phyloP scores from a whole-genome alignment of 2,113 vertebrate genomes.

The Delphinus delphis region DNA sequence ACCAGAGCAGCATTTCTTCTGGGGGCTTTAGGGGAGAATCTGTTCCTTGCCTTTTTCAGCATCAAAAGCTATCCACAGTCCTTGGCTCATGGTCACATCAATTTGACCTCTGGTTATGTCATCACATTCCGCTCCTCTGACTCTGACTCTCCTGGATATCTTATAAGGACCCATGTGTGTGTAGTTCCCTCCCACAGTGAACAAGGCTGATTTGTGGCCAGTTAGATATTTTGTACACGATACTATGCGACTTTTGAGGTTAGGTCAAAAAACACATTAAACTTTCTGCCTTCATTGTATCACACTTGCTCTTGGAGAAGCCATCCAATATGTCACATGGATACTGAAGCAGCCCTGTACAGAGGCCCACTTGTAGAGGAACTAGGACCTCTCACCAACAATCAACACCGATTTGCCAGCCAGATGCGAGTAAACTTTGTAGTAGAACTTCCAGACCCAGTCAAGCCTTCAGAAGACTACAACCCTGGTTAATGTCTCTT shows the following conservation, averaged over 20 bases:
- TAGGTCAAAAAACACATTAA: neutral
- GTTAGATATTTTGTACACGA: neutral
- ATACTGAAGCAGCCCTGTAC: neutral
- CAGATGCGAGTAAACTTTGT: neutral
- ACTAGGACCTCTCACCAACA: neutral
- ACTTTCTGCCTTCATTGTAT: neutral
- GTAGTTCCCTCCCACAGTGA: neutral
- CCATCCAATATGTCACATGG: neutral
- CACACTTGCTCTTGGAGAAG: neutral
- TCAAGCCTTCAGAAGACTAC: neutral
- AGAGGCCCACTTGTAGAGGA: neutral
- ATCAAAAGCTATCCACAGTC: neutral
- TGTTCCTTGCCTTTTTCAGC: neutral
- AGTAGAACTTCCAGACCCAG: neutral
- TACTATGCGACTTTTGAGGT: neutral
- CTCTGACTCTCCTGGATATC: neutral
- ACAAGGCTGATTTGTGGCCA: neutral
- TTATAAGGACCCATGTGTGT: neutral
- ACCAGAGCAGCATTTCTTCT: neutral
- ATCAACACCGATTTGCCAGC: neutral
- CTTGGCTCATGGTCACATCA: neutral
- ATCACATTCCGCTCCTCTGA: neutral
- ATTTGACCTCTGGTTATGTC: neutral
- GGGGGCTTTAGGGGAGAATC: neutral
- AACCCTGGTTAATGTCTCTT: neutral